Evolutionary conservation across 2,113 vertebrate species (phyloP), one percentile per base, ranked within the genome.

Genomic region (Syngnathus typhle): DNA sequence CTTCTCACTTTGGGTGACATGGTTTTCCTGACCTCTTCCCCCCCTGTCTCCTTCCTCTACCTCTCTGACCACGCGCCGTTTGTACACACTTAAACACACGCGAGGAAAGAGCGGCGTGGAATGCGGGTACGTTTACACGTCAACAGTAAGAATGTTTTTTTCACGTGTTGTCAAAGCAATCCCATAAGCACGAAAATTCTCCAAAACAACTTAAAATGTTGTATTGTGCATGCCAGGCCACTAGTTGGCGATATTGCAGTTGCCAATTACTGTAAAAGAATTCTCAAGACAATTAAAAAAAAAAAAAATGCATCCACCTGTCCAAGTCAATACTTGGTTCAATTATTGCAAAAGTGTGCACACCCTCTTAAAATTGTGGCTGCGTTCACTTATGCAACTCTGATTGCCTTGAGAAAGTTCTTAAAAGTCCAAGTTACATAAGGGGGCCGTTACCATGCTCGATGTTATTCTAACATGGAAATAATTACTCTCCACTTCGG

Each of bases 21-120:
- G 80, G 85, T 85, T 88, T 82, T 79, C 83, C 84, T 89, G 85
- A 88, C 84, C 84, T 85, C 78, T 84, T 82, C 77, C 86, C 82
- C 82, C 80, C 78, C 69, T 60, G 58, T 16, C 72, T 84, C 68
- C 66, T 11, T 76, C 54, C 67, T 69, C 70, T 59, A 82, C 82
- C 82, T 80, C 75, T 73, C 47, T 73, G 70, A 72, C 78, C 72
- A 43, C 56, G 61, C 70, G 72, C 58, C 68, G 65, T 65, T 71
- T 0, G 27, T 32, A 36, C 59, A 66, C 58, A 76, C 64, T 70
- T 64, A 69, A 41, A 65, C 71, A 49, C 64, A 58, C 47, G 67
- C 64, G 1, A 32, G 32, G 52, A 54, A 32, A 3, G 6, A 3
- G 4, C 16, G 38, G 60, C 79, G 64, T 76, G 38, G 52, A 63